Conservation (phyloP, 64 coral and sea anemone species). For the Montipora efflorescens region DNA sequence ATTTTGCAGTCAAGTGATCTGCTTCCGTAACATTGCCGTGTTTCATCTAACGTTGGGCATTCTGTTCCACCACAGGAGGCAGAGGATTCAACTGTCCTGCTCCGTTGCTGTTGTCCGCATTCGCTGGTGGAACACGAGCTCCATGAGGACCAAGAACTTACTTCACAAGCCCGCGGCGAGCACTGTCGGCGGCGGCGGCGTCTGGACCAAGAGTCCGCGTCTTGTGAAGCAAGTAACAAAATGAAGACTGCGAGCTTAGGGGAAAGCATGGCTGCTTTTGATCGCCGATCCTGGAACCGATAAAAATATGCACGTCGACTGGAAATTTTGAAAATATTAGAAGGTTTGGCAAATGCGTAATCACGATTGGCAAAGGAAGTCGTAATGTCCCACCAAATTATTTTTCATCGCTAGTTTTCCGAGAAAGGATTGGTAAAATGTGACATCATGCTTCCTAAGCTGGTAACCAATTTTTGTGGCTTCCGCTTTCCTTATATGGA, state of each 20-base stretch:
- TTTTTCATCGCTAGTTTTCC: too few relatives aligned
- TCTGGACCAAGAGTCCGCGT: background rate
- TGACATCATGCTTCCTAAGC: too few relatives aligned
- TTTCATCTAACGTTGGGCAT: conserved; percentile 2
- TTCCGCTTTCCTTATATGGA: too few relatives aligned
- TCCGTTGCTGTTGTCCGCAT: background rate
- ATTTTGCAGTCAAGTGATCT: background rate
- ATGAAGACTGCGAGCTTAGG: background rate
- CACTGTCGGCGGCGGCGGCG: background rate
- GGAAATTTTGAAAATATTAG: too few relatives aligned
- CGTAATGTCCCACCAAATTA: too few relatives aligned
- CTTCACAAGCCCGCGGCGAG: background rate
- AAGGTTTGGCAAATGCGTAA: too few relatives aligned
- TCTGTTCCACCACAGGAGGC: background rate
- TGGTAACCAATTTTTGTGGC: too few relatives aligned
- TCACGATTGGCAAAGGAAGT: too few relatives aligned
- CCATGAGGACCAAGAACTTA: conserved; percentile 5
- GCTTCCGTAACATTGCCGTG: background rate
- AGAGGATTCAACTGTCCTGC: background rate
- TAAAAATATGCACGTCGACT: too few relatives aligned
- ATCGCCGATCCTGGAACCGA: too few relatives aligned
- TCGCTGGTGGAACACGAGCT: background rate
- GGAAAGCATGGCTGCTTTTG: too few relatives aligned
- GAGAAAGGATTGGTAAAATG: too few relatives aligned
- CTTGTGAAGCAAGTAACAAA: background rate